phyloP scores from a whole-genome alignment of 2,797 vertebrate species.

The Urophycis tenuis region DNA sequence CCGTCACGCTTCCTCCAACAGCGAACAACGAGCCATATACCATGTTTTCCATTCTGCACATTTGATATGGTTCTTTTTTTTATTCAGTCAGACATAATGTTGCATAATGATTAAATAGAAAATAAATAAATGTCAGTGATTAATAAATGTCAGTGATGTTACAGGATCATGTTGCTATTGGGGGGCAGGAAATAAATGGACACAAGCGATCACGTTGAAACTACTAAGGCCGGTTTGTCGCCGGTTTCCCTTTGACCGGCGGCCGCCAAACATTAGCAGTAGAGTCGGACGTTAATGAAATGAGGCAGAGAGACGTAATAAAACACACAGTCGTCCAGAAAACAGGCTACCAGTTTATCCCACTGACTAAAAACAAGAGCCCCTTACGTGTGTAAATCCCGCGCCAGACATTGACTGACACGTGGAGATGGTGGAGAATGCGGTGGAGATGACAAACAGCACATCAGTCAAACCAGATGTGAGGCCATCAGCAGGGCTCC shows the following conservation, averaged over 20 bases:
- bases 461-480: no score
- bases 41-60: background rate
- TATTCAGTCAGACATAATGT: constrained; percentile 3
- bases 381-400: background rate
- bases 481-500: no score
- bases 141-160: constrained; percentile 35
- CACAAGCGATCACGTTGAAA: background rate
- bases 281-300: background rate
- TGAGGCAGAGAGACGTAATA: background rate
- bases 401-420: background rate
- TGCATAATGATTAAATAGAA: constrained; percentile 5
- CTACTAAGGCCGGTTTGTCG: background rate
- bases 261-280: background rate
- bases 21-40: no score
- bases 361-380: background rate
- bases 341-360: background rate
- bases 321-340: background rate
- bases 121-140: constrained; percentile 40
- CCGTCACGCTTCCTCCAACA: no score
- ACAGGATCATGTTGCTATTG: constrained; percentile 22
- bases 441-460: background rate
- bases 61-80: constrained; percentile 33
- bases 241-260: background rate
- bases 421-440: no score
- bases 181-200: background rate